Base-by-base conservation (phyloP, 1,140 invertebrate genomes). In the Leptinotarsa lineolata region DNA sequence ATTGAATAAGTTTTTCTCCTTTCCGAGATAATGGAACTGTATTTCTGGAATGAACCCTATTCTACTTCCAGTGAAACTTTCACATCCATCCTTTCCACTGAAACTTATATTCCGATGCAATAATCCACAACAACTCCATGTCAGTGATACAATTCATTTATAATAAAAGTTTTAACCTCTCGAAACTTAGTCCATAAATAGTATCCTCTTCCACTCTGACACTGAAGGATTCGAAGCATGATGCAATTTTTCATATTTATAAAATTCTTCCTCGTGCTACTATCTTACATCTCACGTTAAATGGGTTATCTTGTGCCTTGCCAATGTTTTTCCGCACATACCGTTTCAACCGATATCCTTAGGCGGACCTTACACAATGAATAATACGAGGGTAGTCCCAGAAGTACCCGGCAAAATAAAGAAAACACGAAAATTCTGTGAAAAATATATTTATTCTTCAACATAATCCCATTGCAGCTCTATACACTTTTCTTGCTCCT, bases 171-270 rank as follows among this genome's bases (percentile, higher is more conserved):
- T 54, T 54, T 54, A 54, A 54, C 48, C 48, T 54, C n/a, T 18
- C 48, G 48, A 54, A 54, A 54, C 48, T 54, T 54, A 54, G n/a
- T 54, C 48, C 48, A 54, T 54, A 54, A 54, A 54, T 54, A 54
- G 48, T 54, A 54, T 54, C n/a, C 48, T 54, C 48, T 54, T 54
- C 5, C 48, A 54, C 48, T 54, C 48, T n/a, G 48, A 54, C 48
- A 54, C 48, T 54, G n/a, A 54, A 54, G 3, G n/a, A 54, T 54
- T 54, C 30, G 11, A 39, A 39, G 30, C 30, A 39, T 39, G 30
- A 39, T 39, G 30, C 30, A 39, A 39, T 39, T 39, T 18, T 54
- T 54, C n/a, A 54, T 54, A 54, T 54, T 54, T 54, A 54, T 18
- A 13, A n/a, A 54, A 54, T 54, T 16, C 15, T 54, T 54, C n/a